Conservation (phyloP, 2,888 invertebrate genomes). For the Alsophila aescularia region DNA sequence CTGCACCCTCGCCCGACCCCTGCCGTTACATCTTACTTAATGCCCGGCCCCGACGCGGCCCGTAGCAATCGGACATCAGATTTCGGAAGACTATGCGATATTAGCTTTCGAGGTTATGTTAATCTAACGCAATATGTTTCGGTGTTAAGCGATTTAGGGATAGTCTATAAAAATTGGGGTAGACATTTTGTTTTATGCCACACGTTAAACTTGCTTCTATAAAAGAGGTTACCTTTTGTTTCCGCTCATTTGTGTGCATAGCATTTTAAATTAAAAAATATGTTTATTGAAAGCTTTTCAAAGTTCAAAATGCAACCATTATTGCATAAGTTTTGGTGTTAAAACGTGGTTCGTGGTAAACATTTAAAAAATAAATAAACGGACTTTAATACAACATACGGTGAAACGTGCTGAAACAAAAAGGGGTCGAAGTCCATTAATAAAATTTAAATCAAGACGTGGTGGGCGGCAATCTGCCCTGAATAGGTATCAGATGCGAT, state of each 20-base stretch:
- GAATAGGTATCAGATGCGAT: conserved; percentile 58
- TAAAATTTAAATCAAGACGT: conserved; percentile 56
- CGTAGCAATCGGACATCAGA: conserved; percentile 72
- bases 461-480: conserved; percentile 49
- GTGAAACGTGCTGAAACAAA: conserved; percentile 24
- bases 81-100: conserved; percentile 63
- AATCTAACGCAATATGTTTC: conserved; percentile 40
- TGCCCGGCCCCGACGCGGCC: conserved; percentile 50
- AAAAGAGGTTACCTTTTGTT: too few species aligned
- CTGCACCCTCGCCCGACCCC: conserved; percentile 73
- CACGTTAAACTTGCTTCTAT: too few species aligned
- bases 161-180: not conserved
- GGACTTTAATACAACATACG: not conserved
- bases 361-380: too few species aligned
- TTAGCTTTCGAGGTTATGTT: conserved; percentile 54
- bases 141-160: not conserved
- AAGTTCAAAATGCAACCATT: too few species aligned
- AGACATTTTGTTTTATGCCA: not conserved
- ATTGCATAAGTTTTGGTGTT: too few species aligned
- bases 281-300: too few species aligned
- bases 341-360: too few species aligned
- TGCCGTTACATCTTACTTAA: conserved; percentile 77
- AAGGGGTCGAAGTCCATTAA: conserved; percentile 37
- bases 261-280: too few species aligned
- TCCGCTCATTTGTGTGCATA: too few species aligned